These are phyloP conservation scores for Micoletzkya japonica DNA, from an alignment of 2,888 invertebrate genomes.

Conservation along the genomic window DNA sequence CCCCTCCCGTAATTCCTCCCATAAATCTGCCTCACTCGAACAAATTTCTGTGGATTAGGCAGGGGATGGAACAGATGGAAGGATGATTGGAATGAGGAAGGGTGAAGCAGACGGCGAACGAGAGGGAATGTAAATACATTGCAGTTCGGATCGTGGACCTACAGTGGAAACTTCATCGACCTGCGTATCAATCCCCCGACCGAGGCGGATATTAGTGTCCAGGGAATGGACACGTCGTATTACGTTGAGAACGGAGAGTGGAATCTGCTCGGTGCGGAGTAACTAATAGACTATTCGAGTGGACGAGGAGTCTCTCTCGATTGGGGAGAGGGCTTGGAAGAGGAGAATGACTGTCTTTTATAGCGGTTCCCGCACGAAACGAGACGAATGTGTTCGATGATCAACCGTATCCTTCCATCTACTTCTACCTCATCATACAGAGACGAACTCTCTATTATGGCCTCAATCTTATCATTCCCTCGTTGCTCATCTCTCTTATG, in stretches of 20 bases:
- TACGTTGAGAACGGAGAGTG: slow-evolving; percentile 99
- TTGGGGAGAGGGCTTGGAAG: background rate
- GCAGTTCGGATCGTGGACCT: slow-evolving; percentile 95
- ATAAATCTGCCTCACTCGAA: background rate
- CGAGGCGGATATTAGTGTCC: slow-evolving; percentile 41
- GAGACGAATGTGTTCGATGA: slow-evolving; percentile 84
- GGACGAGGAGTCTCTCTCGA: background rate
- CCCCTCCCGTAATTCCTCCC: background rate
- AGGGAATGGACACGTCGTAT: slow-evolving; percentile 71
- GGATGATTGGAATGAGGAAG: background rate
- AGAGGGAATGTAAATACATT: slow-evolving; percentile 12
- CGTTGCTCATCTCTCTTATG: slow-evolving; percentile 97
- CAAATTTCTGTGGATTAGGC: no score
- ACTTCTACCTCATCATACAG: slow-evolving; percentile 91
- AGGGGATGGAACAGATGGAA: background rate
- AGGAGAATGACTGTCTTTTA: background rate
- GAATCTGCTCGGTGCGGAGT: slow-evolving; percentile 81
- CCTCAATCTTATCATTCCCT: slow-evolving; percentile 98
- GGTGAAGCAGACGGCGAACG: background rate
- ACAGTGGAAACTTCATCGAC: slow-evolving; percentile 86
- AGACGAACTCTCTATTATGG: slow-evolving; percentile 96
- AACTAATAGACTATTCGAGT: background rate
- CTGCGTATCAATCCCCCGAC: slow-evolving; percentile 67
- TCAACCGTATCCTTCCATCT: slow-evolving; percentile 80
- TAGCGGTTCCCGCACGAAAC: slow-evolving; percentile 49